phyloP scores from a whole-genome alignment of 2,888 invertebrate species.

The Eupithecia pulchellata region DNA sequence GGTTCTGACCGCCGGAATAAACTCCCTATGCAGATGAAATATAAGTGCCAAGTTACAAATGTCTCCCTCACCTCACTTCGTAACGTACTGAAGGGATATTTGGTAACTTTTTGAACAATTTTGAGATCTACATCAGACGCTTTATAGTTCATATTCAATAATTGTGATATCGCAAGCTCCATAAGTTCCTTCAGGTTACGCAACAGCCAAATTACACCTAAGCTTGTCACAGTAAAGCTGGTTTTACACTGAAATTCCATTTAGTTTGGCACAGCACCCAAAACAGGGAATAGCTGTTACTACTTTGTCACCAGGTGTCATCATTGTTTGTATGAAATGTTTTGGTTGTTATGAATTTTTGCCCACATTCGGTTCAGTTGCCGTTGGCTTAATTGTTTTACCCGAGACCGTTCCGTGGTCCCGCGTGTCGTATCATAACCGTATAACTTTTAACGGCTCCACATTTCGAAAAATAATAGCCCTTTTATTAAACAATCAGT shows the following conservation, averaged over 20 bases:
- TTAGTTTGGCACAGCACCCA: constrained; percentile 13
- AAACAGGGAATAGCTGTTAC: constrained; percentile 52
- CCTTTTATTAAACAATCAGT: constrained; percentile 1
- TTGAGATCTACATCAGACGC: background rate
- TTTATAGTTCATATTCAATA: background rate
- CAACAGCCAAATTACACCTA: constrained; percentile 15
- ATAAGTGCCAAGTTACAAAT: background rate
- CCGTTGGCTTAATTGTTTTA: constrained; percentile 14
- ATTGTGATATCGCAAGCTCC: background rate
- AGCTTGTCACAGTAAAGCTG: background rate
- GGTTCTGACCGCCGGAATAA: constrained; percentile 47
- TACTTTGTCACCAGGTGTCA: constrained; percentile 34
- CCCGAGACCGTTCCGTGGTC: constrained; percentile 13
- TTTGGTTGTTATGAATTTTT: constrained; percentile 27
- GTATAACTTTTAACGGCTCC: constrained; percentile 7
- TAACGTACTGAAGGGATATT: background rate
- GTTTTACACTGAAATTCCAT: constrained; percentile 8
- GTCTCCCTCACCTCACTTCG: background rate
- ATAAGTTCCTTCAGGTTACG: background rate
- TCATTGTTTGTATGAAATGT: constrained; percentile 31
- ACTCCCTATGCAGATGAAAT: constrained; percentile 38
- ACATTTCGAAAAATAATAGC: constrained; percentile 1
- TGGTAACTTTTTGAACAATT: background rate
- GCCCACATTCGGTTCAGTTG: constrained; percentile 9
- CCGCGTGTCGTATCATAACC: background rate